Percentiles rank a stretch among this genome's conserved stretches.
Evolutionary conservation across 2,888 invertebrate species (phyloP).

Genomic region (Tenthredo scrophulariae): DNA sequence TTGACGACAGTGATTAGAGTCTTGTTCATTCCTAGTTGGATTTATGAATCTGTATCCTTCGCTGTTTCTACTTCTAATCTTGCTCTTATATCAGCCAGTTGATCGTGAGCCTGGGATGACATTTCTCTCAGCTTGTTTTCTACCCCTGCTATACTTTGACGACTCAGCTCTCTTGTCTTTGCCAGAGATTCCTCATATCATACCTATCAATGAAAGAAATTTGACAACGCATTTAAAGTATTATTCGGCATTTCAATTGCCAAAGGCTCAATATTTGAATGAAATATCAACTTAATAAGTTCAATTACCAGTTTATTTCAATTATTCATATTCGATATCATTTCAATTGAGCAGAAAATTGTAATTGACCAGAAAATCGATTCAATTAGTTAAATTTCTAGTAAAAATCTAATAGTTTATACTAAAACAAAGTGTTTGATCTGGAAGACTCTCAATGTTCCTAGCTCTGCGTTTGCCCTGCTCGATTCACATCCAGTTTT

Average conservation of each 20-base stretch:
- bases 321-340: neutral
- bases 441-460: conserved; percentile 81
- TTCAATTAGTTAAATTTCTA: neutral
- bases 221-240: neutral
- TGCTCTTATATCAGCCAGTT: conserved; percentile 76
- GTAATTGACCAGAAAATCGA: neutral
- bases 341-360: neutral
- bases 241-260: neutral
- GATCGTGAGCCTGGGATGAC: conserved; percentile 77
- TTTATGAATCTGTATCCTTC: conserved; percentile 72
- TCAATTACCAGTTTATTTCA: neutral
- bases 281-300: neutral
- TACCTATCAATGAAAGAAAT: conserved; percentile 60
- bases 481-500: conserved; percentile 77
- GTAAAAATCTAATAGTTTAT: neutral
- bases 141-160: conserved; percentile 82
- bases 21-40: conserved; percentile 73
- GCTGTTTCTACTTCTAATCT: conserved; percentile 77
- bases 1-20: conserved; percentile 73
- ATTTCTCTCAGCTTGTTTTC: conserved; percentile 80
- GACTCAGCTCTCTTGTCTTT: conserved; percentile 83
- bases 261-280: neutral
- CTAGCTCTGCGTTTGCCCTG: conserved; percentile 80
- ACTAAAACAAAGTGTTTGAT: conserved; percentile 59
- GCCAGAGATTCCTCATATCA: conserved; percentile 81